Evolutionary conservation across 2,888 invertebrate genomes (phyloP), one percentile per base, ranked within the genome.

Genomic region (Cheilosia variabilis): DNA sequence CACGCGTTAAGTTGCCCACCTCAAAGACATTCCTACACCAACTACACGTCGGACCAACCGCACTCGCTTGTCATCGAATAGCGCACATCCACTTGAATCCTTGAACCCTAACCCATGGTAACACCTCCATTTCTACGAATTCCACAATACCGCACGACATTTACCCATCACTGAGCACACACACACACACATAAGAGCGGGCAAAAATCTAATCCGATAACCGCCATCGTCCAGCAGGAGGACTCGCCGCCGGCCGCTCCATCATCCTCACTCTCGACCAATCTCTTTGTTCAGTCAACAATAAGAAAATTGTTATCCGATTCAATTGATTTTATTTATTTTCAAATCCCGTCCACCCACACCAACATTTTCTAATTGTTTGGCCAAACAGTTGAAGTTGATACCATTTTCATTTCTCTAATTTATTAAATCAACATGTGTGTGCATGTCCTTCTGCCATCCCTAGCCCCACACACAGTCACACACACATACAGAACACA

Each of bases 281-380:
- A 79, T 83, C 53, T 69, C 84, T 71, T 84, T 79, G 84, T 80
- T 80, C 84, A 80, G 58, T 76, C 84, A 80, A 80, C 84, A 84
- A 84, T 84, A 75, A 71, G 53, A 50, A 63, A 65, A 84, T 84
- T 80, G 75, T 66, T 80, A 71, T 72, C 68, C 62, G 47, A 86
- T 81, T 86, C 81, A 72, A 86, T 81, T 77, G 76, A 86, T 86
- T 86, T 77, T 77, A 72, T 72, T 86, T 81, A 72, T 72, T 86
- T 86, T 63, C 60, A 66, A 76, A 71, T 66, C 43, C 62, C 45
- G 17, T 31, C 34, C 27, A 9, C 43, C 43, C 9, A 52, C 45
- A 15, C 31, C 6, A 2, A 27, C 53, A 47, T 19, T 58, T 71
- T 82, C 62, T 82, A 82, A 82, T 82, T 87, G 77, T 78, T 82